Evolutionary conservation across 2,113 vertebrate genomes (phyloP), one percentile per base, ranked within the genome.

Genomic region (Poecilia latipinna): DNA sequence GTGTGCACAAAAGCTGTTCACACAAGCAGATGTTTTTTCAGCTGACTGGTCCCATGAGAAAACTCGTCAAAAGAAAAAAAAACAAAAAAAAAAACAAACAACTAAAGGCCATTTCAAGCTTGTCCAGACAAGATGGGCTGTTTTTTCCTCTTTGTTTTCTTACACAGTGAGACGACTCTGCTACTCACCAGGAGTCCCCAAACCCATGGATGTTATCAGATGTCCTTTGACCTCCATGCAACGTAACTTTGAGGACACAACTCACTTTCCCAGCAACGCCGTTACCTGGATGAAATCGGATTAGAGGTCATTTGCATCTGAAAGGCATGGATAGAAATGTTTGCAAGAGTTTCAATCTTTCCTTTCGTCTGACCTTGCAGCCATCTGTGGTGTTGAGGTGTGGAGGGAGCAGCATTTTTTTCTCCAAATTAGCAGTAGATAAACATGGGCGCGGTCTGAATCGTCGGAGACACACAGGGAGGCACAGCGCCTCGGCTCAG

Each of bases 141-240:
- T 2, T 37, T 71, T 19, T 19, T 19, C 8, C 11, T 42, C 48
- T 51, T 24, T 54, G 48, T 57, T 57, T n/a, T 57, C 35, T 71
- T 0, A 68, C 74, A 35, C n/a, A 19, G 37, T 12, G 61, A 71
- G 57, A 28, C 60, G 51, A 68, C 42, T 10, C 63, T 2, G 1
- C 72, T 61, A 84, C 88, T 91, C 88, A 97, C 96, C 95, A 89
- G 95, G 94, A 82, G 93, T 89, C 77, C 92, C 93, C 87, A 92
- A 84, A 90, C 92, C 93, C 94, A 95, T 94, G 82, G 91, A 89
- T 77, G 91, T 95, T 86, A 96, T 95, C 90, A 96, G 91, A 77
- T 94, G 95, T 80, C 94, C 94, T 94, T 96, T 96, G 93, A 96
- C 94, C 94, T 96, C 96, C 96, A 97, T 97, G 87, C 79, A 87